These are phyloP conservation scores for Thunnus thynnus DNA, from an alignment of 2,113 vertebrate genomes.

Conservation along the genomic window DNA sequence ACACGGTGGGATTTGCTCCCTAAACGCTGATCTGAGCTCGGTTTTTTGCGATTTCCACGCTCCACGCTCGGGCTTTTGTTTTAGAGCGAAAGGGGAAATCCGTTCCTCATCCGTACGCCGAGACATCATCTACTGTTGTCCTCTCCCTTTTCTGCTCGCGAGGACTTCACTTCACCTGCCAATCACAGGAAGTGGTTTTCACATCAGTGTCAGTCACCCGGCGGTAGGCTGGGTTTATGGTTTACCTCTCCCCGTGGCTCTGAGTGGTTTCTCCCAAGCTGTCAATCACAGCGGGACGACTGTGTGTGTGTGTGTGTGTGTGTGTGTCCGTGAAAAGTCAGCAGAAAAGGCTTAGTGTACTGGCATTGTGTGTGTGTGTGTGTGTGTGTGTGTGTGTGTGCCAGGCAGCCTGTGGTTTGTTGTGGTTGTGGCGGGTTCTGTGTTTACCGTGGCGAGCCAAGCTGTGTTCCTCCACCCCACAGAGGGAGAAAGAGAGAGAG, in stretches of 20 bases:
- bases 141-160: not conserved
- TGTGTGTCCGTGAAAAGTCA: conserved; percentile 43
- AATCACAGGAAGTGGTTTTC: conserved; percentile 70
- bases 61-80: not conserved
- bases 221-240: conserved; percentile 51
- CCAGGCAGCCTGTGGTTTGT: conserved; percentile 78
- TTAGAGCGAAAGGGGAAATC: not conserved
- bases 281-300: conserved; percentile 65
- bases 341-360: conserved; percentile 40
- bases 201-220: conserved; percentile 68
- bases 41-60: not conserved
- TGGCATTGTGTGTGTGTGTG: conserved; percentile 12
- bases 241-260: conserved; percentile 50
- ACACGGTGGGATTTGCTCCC: not conserved
- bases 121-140: not conserved
- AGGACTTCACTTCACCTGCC: conserved; percentile 60
- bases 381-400: conserved; percentile 40
- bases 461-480: conserved; percentile 68
- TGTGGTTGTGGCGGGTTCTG: conserved; percentile 71
- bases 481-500: conserved; percentile 31
- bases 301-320: conserved; percentile 41
- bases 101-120: conserved; percentile 5
- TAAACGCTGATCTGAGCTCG: not conserved
- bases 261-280: conserved; percentile 66
- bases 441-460: conserved; percentile 73